Base-by-base conservation (phyloP, 2,888 invertebrate genomes). In the Perithous albicinctus region DNA sequence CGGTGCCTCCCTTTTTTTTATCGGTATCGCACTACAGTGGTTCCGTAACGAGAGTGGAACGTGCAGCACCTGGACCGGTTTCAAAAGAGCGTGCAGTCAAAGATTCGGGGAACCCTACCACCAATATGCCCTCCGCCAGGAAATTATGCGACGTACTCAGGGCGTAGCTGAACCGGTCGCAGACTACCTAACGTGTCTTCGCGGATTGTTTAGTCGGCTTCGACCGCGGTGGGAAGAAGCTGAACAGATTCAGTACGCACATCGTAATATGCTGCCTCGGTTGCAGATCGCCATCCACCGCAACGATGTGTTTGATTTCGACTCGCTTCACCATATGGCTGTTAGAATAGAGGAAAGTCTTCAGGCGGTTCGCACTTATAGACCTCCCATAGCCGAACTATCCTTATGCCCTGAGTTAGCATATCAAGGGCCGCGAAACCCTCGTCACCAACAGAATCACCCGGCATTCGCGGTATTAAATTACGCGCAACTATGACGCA, bases 1-100 rank as follows among this genome's bases (percentile, higher is more conserved):
- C 67, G 66, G 0, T 72, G 78, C 26, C 1, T 78, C 5, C 78
- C 78, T 78, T 6, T 78, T 78, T 38, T 35, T 78, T 0, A 66
- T 41, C 12, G 72, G 78, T 1, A 26, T 78, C 2, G 72, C 78
- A 1, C 29, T 78, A 0, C 72, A 54, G 8, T 78, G 78, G 72
- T 78, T 66, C 32, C 41, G 43, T 0, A 41, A 43, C 26, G 63
- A 63, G 12, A 41, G 23, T 1, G 26, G 12, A 1, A 26, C 5
- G n/a, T 56, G 54, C 29, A 26, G 18, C n/a, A 56, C 54, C n/a
- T 56, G 54, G 54, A 5, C 54, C 0, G 29, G 29, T 1, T 56
- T 56, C 12, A 29, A 26, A n/a, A 1, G n/a, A 10, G 78, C 64
- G 1, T 54, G 70, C 7, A 32, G 41, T 1, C 0, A 35, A 1